Conservation (phyloP, 2,888 invertebrate genomes). For the Dugesia japonica region DNA sequence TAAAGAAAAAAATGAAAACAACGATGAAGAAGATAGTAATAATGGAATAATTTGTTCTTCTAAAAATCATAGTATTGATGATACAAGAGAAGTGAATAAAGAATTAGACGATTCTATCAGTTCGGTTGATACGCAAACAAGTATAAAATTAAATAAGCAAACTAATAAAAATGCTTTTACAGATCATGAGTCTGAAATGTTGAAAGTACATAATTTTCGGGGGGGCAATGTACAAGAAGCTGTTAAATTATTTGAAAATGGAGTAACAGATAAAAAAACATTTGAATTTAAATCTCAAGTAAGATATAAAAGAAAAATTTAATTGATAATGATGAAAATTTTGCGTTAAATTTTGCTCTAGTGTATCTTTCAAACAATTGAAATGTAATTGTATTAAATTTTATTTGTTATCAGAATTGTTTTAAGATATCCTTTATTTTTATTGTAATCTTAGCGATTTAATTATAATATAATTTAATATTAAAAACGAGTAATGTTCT, state of each 20-base stretch:
- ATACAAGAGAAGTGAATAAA: background rate
- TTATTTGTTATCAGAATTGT: background rate
- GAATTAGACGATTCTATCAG: background rate
- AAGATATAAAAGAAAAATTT: background rate
- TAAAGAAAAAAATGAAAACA: too few relatives aligned
- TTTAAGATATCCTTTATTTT: constrained; percentile 7
- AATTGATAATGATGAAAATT: background rate
- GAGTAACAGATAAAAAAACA: background rate
- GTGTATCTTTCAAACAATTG: background rate
- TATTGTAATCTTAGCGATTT: background rate
- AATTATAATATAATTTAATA: background rate
- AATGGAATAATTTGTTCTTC: too few relatives aligned
- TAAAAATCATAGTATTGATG: background rate
- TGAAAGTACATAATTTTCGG: background rate
- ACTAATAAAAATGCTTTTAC: background rate
- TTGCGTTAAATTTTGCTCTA: background rate
- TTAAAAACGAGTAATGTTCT: too few relatives aligned
- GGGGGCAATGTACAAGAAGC: background rate
- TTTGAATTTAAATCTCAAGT: background rate
- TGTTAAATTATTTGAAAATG: background rate
- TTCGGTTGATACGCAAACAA: background rate
- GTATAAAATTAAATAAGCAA: background rate
- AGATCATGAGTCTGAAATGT: background rate
- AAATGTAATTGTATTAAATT: background rate
- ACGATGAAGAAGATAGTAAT: too few relatives aligned